phyloP scores from a whole-genome alignment of 2,888 invertebrate species.

The Coecobrya sp. region DNA sequence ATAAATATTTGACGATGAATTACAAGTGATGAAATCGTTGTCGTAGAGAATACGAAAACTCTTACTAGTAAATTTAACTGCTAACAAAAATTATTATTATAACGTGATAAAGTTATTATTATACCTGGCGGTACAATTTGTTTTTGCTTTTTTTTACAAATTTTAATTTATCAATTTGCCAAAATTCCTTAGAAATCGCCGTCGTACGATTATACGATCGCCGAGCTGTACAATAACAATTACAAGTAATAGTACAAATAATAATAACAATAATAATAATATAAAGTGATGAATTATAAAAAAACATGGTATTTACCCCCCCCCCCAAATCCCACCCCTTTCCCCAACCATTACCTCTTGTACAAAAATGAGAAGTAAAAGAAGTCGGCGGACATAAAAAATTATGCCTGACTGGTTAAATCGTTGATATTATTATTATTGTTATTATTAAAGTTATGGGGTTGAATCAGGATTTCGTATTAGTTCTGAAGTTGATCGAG shows the following conservation, averaged over 20 bases:
- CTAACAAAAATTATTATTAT: neutral
- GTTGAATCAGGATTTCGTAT: neutral
- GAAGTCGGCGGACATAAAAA: neutral
- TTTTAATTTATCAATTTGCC: neutral
- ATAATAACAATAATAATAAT: neutral
- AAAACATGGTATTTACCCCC: neutral
- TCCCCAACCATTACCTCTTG: slow-evolving; percentile 12
- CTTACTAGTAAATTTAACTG: neutral
- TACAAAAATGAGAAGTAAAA: neutral
- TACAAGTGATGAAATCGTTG: no score
- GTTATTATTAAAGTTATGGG: neutral
- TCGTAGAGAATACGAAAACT: no score
- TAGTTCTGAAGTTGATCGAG: slow-evolving; percentile 68
- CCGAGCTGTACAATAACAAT: neutral
- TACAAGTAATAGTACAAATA: neutral
- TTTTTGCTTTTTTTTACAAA: neutral
- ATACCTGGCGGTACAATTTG: neutral
- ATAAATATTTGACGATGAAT: neutral
- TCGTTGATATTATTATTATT: neutral
- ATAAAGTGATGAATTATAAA: neutral
- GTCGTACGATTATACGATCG: neutral
- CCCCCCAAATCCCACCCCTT: neutral
- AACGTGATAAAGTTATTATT: neutral
- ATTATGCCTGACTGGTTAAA: neutral
- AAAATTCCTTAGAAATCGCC: neutral